Percentiles rank a stretch among this genome's conserved stretches.
Conservation (phyloP, 2,888 invertebrate species). For the Trachelus stipa region DNA sequence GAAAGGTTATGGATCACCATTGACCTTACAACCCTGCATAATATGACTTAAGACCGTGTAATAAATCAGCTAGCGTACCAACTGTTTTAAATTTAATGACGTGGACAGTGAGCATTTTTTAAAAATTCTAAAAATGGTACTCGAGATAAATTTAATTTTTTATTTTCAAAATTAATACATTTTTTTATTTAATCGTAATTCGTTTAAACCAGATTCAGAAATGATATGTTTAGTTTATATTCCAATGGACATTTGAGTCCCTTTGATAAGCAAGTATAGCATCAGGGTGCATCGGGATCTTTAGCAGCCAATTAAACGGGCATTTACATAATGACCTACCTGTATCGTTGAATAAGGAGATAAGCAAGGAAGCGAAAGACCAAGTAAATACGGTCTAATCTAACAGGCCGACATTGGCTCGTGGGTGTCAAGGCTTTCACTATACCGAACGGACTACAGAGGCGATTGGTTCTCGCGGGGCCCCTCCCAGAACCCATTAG, state of each 20-base stretch:
- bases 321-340: background rate
- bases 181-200: background rate
- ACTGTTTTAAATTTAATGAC: background rate
- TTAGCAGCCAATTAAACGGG: background rate
- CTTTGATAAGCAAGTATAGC: background rate
- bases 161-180: too few relatives aligned
- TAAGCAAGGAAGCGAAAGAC: background rate
- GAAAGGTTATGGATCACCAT: background rate
- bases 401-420: conserved; percentile 43
- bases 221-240: background rate
- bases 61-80: background rate
- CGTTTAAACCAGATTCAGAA: background rate
- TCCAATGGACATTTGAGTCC: background rate
- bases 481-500: conserved; percentile 60
- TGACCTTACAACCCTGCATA: background rate
- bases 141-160: too few relatives aligned
- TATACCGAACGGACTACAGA: conserved; percentile 38
- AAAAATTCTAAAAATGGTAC: too few relatives aligned
- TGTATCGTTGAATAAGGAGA: background rate
- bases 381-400: conserved; percentile 1
- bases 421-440: conserved; percentile 57
- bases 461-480: conserved; percentile 61
- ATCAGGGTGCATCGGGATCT: background rate
- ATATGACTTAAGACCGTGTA: background rate
- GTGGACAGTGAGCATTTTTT: too few relatives aligned